Conservation (phyloP, 2,888 invertebrate species). For the Disparrhopalites patrizii region DNA sequence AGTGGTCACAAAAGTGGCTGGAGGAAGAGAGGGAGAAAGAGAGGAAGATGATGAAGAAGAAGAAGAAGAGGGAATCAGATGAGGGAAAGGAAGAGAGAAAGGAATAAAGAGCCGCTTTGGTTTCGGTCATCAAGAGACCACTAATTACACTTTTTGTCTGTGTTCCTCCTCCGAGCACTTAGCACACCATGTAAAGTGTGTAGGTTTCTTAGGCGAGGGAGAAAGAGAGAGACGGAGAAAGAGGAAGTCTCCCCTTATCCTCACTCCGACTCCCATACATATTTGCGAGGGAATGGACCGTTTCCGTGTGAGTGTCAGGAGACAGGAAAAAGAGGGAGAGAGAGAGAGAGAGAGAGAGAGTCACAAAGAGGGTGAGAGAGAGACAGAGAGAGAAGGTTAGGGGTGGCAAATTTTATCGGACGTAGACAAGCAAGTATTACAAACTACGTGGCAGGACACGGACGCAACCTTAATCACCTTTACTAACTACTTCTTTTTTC, state of each 20-base stretch:
- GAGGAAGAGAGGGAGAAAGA: background rate
- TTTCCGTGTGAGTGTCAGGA: slow-evolving; percentile 12
- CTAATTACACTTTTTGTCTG: slow-evolving; percentile 31
- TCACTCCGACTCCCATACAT: too few relatives aligned
- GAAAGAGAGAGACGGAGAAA: background rate
- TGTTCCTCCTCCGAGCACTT: slow-evolving; percentile 8
- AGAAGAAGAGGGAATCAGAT: background rate
- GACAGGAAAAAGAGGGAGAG: slow-evolving; percentile 13
- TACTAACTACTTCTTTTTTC: background rate
- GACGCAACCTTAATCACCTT: background rate
- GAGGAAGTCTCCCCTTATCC: slow-evolving; percentile 2
- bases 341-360: background rate
- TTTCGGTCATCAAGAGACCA: slow-evolving; percentile 30
- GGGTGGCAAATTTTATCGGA: slow-evolving; percentile 8
- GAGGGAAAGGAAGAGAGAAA: background rate
- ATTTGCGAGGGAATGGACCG: background rate
- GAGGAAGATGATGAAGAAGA: background rate
- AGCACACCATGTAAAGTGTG: background rate
- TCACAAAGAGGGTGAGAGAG: slow-evolving; percentile 11
- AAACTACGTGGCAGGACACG: background rate
- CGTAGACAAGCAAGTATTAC: background rate
- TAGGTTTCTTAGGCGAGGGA: background rate
- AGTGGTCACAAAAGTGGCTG: too few relatives aligned
- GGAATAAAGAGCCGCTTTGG: slow-evolving; percentile 21
- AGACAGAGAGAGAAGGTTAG: slow-evolving; percentile 3